Base-by-base conservation (phyloP, 2,113 vertebrate species). In the Regulus satrapa region DNA sequence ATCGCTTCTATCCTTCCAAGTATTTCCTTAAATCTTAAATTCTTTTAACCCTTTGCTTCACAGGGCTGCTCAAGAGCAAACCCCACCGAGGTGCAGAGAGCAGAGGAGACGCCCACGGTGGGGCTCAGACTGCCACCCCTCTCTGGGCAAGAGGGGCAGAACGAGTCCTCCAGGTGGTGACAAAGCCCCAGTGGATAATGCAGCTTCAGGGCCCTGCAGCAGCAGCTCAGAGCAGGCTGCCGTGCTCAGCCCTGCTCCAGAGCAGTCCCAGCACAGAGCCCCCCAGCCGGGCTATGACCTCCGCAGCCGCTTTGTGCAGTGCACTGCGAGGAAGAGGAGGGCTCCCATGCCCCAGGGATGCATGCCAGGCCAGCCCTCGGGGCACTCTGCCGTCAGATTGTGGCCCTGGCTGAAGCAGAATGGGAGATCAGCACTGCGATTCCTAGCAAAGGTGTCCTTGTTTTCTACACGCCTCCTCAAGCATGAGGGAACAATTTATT, bases 271-370 rank as follows among this genome's bases (percentile, higher is more conserved):
- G n/a, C n/a, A n/a, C n/a, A n/a, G n/a, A n/a, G n/a, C 25, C 31
- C 12, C 12, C 2, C 9, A 2, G 36, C 7, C 1, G 24, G 36
- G 64, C 54, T 24, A 4, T 1, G 12, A 15, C 3, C 15, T 24
- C 31, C 25, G 38, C 55, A 61, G 79, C 15, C 32, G 26, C 2
- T 61, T 43, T 10, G 66, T 29, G 58, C 68, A 10, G 17, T 4
- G 14, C 40, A 28, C 34, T 6, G 32, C 11, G 10, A 62, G 9
- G 46, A 83, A 36, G 25, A 72, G 67, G 56, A 83, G 38, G 38
- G 8, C 34, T 34, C 61, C 55, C 25, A 2, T 20, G 32, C 13
- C 55, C 25, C 67, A 25, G 55, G 43, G 25, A 31, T 19, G 12
- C 5, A 2, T 2, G 19, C 6, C 31, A 29, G 19, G 51, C 31